Conservation (phyloP, 2,888 invertebrate species). For the Drosophila kuntzei region DNA sequence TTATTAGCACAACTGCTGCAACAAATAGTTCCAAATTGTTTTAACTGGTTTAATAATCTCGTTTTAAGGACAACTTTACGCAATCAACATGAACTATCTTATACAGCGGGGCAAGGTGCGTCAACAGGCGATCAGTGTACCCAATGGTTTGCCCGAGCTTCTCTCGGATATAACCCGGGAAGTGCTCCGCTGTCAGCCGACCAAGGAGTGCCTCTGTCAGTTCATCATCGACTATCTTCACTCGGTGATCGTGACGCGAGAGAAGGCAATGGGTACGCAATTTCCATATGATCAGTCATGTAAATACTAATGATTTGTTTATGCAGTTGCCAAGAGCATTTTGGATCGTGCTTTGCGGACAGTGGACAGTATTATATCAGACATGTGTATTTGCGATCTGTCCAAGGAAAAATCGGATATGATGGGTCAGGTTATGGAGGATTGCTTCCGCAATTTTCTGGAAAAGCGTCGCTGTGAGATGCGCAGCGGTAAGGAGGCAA, state of each 20-base stretch:
- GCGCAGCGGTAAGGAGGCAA: conserved; percentile 61
- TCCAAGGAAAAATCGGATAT: conserved; percentile 72
- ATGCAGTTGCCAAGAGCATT: conserved; percentile 75
- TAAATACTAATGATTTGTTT: background rate
- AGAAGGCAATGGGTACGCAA: conserved; percentile 83
- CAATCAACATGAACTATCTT: conserved; percentile 78
- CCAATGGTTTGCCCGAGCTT: conserved; percentile 89
- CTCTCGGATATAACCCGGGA: conserved; percentile 91
- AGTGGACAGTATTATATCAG: conserved; percentile 81
- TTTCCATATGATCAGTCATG: background rate
- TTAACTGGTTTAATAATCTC: conserved; percentile 22
- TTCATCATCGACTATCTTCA: conserved; percentile 90
- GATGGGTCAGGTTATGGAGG: conserved; percentile 80
- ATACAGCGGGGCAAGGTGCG: conserved; percentile 80
- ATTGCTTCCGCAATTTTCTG: conserved; percentile 81
- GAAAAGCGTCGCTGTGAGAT: conserved; percentile 74
- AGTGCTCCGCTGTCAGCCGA: conserved; percentile 89
- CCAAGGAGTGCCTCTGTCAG: conserved; percentile 86
- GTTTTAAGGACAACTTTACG: background rate
- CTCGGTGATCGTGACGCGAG: conserved; percentile 88
- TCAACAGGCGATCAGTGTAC: conserved; percentile 85
- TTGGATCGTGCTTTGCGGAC: conserved; percentile 77
- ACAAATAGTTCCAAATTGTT: conserved; percentile 45
- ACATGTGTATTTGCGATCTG: conserved; percentile 80
- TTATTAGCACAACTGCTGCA: conserved; percentile 30